phyloP scores from a whole-genome alignment of 2,797 vertebrate genomes.

The Clarias pachynema region DNA sequence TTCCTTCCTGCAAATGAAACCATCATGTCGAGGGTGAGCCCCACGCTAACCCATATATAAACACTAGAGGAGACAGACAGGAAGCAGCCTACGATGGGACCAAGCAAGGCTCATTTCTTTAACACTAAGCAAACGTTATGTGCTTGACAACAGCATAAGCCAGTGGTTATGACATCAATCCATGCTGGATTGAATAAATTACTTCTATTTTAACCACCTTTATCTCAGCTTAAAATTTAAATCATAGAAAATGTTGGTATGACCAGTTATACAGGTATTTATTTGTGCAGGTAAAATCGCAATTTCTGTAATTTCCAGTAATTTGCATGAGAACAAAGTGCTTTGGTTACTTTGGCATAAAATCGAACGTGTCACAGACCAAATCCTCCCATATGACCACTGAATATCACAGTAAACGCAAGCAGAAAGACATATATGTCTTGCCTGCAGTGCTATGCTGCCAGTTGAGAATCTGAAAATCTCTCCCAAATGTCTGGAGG shows the following conservation, averaged over 20 bases:
- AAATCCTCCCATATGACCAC: conserved; percentile 19
- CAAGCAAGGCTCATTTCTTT: conserved; percentile 36
- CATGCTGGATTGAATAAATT: conserved; percentile 6
- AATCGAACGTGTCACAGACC: conserved; percentile 13
- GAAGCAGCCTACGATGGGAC: conserved; percentile 46
- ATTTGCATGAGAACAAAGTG: not conserved
- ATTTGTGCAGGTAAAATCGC: not conserved
- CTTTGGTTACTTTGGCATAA: conserved; percentile 34
- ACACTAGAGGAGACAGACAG: conserved; percentile 44
- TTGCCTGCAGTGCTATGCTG: conserved; percentile 11
- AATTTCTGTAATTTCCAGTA: not conserved
- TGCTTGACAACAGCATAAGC: conserved; percentile 9
- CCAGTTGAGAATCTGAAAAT: conserved; percentile 20
- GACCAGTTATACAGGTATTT: not conserved
- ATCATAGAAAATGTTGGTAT: not conserved
- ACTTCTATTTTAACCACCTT: not conserved
- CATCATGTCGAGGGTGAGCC: conserved; percentile 29
- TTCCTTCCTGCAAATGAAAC: conserved; percentile 35
- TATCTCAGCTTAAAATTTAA: not conserved
- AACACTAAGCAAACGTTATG: conserved; percentile 30
- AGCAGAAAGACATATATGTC: not conserved
- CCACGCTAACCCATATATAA: conserved; percentile 54
- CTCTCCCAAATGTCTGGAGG: conserved; percentile 8
- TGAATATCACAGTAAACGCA: conserved; percentile 34
- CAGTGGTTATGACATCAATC: conserved; percentile 13